These are phyloP conservation scores for Australoheros facetus DNA, from an alignment of 2,797 vertebrate species.

Conservation along the genomic window DNA sequence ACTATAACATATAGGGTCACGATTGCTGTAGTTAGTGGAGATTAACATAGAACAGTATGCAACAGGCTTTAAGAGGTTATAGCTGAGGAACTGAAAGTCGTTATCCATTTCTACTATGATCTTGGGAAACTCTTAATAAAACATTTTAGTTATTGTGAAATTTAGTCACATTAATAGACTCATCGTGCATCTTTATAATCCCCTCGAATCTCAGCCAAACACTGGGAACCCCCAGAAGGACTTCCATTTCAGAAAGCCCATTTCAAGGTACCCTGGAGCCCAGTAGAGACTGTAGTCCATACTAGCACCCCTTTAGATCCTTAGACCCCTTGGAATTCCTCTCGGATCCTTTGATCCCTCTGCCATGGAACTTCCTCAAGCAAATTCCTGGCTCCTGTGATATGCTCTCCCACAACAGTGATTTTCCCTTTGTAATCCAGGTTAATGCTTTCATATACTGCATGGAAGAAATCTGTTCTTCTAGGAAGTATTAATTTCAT, in stretches of 20 bases:
- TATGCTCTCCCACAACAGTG: neutral
- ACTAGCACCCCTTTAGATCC: neutral
- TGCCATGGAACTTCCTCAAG: neutral
- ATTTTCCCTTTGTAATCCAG: neutral
- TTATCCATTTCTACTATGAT: neutral
- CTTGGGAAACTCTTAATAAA: neutral
- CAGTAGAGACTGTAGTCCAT: neutral
- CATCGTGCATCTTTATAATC: neutral
- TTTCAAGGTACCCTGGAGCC: neutral
- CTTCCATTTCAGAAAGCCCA: neutral
- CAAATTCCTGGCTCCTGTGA: neutral
- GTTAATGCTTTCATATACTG: neutral
- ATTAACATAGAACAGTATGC: neutral
- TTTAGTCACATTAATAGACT: neutral
- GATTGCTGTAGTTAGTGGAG: neutral
- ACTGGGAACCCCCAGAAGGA: neutral
- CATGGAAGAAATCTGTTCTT: neutral
- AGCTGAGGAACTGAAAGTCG: neutral
- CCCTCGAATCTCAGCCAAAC: neutral
- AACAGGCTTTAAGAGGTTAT: neutral
- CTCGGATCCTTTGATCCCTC: neutral
- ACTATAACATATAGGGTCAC: neutral
- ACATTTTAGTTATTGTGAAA: neutral
- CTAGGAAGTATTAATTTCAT: neutral
- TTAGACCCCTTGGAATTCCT: neutral